phyloP scores from a whole-genome alignment of 2,797 vertebrate species.

The Okamejei kenojei region DNA sequence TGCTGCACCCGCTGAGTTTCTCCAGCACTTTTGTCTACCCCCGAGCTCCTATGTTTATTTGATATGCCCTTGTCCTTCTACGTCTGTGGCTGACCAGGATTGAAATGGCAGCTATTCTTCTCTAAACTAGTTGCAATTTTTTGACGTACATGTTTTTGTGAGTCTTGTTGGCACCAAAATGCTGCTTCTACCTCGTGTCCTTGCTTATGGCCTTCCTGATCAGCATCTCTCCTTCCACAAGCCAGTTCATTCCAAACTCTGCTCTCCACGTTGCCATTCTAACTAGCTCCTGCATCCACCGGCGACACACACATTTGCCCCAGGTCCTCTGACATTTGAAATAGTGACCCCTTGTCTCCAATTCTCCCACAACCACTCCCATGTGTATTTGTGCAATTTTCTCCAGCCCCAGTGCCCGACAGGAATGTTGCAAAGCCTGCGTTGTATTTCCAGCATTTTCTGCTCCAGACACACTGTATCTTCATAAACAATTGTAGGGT shows the following conservation, averaged over 20 bases:
- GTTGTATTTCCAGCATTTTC: too few species aligned
- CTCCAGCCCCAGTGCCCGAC: too few species aligned
- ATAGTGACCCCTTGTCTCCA: neutral
- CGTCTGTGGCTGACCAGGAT: neutral
- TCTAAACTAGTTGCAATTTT: neutral
- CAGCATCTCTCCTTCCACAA: neutral
- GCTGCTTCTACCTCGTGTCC: neutral
- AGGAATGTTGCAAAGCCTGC: too few species aligned
- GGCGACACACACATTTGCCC: neutral
- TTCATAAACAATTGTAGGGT: too few species aligned
- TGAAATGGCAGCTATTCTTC: neutral
- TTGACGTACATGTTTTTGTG: neutral
- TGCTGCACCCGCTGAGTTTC: too few species aligned
- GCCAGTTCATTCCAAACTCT: neutral
- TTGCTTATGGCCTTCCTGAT: neutral
- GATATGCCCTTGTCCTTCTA: neutral
- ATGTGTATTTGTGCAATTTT: too few species aligned
- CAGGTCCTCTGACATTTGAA: neutral
- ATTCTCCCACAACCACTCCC: too few species aligned
- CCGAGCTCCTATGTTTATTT: too few species aligned
- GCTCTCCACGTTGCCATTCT: neutral
- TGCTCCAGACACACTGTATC: too few species aligned
- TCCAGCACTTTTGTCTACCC: too few species aligned
- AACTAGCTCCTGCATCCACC: too few species aligned
- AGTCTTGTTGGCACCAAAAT: neutral